Evolutionary conservation across 2,888 invertebrate genomes (phyloP).

Genomic region (Eupsilia transversa): DNA sequence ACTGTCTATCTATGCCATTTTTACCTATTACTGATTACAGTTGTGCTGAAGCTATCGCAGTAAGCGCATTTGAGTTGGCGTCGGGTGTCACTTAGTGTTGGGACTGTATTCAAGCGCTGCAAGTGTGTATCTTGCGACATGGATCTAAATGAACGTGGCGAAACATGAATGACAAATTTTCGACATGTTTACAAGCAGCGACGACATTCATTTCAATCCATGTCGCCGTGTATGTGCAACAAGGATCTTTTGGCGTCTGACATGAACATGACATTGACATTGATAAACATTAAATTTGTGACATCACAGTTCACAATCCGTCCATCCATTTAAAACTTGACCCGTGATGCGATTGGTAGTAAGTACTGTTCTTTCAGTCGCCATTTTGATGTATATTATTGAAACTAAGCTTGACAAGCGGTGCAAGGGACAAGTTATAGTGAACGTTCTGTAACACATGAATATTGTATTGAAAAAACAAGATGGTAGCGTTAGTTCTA

Average conservation of each 20-base stretch:
- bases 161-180: neutral
- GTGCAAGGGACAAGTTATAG: too few species aligned
- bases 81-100: conserved; percentile 6
- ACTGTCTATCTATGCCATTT: too few species aligned
- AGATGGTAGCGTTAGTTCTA: neutral
- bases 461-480: neutral
- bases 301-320: too few species aligned
- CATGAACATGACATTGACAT: neutral
- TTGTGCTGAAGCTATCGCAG: neutral
- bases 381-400: too few species aligned
- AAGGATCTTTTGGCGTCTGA: neutral
- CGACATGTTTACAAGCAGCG: neutral
- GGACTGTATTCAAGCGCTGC: conserved; percentile 23
- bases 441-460: too few species aligned
- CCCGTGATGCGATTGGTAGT: too few species aligned
- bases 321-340: too few species aligned
- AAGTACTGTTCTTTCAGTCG: too few species aligned
- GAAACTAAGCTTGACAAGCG: too few species aligned
- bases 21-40: neutral
- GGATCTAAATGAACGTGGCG: conserved; percentile 7
- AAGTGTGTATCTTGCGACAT: conserved; percentile 1
- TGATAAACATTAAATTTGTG: too few species aligned
- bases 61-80: neutral
- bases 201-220: conserved; percentile 10
- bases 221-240: neutral